A percentile compares a stretch with the other conserved stretches of the same genome.
Conservation (phyloP, 1,140 invertebrate species). For the Hyles vespertilio region DNA sequence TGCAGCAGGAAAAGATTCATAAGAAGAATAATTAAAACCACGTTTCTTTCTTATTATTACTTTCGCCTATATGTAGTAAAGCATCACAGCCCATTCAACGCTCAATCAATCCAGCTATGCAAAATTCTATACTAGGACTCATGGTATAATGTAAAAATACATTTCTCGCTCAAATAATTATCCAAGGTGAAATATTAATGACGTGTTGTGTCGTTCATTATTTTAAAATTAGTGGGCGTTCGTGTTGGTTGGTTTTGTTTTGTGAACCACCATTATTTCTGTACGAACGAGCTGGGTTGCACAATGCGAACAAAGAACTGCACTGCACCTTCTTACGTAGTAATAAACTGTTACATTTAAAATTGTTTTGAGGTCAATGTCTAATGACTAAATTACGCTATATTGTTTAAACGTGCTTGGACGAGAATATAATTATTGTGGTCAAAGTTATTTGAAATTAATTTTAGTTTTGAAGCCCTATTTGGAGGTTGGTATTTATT, state of each 20-base stretch:
- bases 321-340: slow-evolving; percentile 16
- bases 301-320: slow-evolving; percentile 23
- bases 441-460: too few species aligned
- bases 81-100: too few species aligned
- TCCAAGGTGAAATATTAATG: slow-evolving; percentile 10
- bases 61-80: too few species aligned
- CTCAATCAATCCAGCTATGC: too few species aligned
- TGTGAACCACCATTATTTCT: slow-evolving; percentile 21
- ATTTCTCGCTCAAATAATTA: background rate
- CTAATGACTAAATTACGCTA: slow-evolving; percentile 10
- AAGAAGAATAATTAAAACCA: too few species aligned
- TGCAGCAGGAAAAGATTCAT: too few species aligned
- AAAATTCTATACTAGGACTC: too few species aligned
- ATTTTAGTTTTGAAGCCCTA: too few species aligned
- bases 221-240: slow-evolving; percentile 17
- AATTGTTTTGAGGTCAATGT: slow-evolving; percentile 39
- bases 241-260: slow-evolving; percentile 19
- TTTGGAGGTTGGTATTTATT: too few species aligned
- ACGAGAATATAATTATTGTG: background rate
- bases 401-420: background rate
- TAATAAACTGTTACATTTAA: slow-evolving; percentile 27
- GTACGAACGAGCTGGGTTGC: slow-evolving; percentile 20
- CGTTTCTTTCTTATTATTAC: too few species aligned
- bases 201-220: slow-evolving; percentile 6
- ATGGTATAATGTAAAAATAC: too few species aligned